Evolutionary conservation across 2,888 invertebrate species (phyloP), one percentile per base, ranked within the genome.

Genomic region (Piscicola geometra): DNA sequence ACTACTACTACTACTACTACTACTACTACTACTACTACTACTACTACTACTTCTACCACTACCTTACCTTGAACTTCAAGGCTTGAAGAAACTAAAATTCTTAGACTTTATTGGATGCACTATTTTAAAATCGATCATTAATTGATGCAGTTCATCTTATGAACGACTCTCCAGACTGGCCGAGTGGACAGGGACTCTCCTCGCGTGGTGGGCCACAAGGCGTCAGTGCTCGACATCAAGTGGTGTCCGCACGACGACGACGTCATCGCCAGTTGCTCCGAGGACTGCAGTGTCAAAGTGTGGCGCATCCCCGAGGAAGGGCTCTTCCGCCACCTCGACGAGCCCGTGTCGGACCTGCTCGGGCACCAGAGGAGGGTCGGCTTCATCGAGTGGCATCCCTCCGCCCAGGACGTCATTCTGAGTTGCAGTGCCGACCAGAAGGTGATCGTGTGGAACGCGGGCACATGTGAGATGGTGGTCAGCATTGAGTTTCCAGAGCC

Each of bases 171-270:
- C 12, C 81, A 85, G 85, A 81, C 80, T 71, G 96, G 96, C 1
- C 89, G 95, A 71, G 88, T 95, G 80, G 94, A 94, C 85, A 91
- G 93, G 84, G 87, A 88, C 80, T 81, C 82, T 74, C 88, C 88
- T 89, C 91, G 88, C 89, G 94, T 96, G 77, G 92, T 93, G 25
- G 96, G 96, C n/a, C 96, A 97, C 87, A 90, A 91, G 80, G 93
- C 93, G 78, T 91, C 94, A 75, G 93, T 95, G 75, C 87, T 94
- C 81, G 94, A 95, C 86, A 91, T 95, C 80, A 93, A 93, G 84
- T 97, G 94, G 94, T 94, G 94, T 87, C 96, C 96, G 41, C 95
- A 95, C 88, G 94, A 97, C 86, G 96, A 97, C 87, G 93, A 96
- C 87, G 90, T 95, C 82, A 94, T 96, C 81, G 95, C 95, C 15